phyloP scores from a whole-genome alignment of 2,113 vertebrate species.

The Baryphthengus martii region DNA sequence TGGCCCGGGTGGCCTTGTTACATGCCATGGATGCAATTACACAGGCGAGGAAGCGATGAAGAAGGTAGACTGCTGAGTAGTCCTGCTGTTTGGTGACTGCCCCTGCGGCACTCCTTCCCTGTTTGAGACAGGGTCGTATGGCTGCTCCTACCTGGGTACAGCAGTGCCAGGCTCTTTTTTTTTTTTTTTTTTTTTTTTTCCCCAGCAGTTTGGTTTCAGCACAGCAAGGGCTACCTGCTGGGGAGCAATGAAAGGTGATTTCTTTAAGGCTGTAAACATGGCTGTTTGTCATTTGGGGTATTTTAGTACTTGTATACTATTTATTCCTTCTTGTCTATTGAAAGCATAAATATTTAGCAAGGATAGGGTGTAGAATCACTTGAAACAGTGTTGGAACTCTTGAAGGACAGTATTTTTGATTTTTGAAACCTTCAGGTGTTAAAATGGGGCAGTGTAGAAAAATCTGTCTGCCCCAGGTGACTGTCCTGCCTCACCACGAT shows the following conservation, averaged over 20 bases:
- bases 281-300: not conserved
- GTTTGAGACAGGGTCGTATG: fast-evolving
- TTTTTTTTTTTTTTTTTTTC: too few species aligned
- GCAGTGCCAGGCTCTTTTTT: fast-evolving
- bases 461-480: not conserved
- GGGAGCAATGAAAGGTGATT: not conserved
- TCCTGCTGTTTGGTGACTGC: not conserved
- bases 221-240: not conserved
- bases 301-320: not conserved
- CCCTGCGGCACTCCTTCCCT: not conserved
- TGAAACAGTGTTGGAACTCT: not conserved
- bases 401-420: not conserved
- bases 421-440: not conserved
- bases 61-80: not conserved
- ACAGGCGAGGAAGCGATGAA: fast-evolving
- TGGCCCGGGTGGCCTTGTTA: not conserved
- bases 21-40: fast-evolving
- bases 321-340: not conserved
- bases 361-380: not conserved
- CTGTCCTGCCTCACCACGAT: not conserved
- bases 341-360: not conserved
- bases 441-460: not conserved
- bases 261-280: not conserved
- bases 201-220: not conserved
- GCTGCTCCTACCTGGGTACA: fast-evolving